Conservation (phyloP, 2,113 vertebrate species). For the Brevimyrus niger region DNA sequence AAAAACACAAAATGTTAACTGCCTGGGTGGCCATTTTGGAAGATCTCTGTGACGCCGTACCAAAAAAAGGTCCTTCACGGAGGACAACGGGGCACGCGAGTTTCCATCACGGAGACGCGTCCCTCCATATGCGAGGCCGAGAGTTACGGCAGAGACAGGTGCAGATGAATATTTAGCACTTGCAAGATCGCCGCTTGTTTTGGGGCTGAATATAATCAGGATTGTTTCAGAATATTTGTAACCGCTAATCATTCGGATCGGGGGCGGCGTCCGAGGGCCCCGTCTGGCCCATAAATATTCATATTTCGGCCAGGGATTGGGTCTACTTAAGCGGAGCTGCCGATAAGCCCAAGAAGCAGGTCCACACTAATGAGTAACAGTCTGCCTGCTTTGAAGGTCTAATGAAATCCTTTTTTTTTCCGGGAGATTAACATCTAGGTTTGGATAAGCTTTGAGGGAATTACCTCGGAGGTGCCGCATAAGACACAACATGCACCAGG, state of each 20-base stretch:
- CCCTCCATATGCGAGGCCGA: background rate
- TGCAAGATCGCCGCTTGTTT: background rate
- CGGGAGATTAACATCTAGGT: conserved; percentile 7
- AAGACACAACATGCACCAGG: background rate
- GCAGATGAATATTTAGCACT: background rate
- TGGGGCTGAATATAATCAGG: background rate
- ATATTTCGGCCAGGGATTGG: background rate
- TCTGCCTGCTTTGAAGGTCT: conserved; percentile 1
- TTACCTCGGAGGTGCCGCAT: background rate
- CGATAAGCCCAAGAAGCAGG: background rate
- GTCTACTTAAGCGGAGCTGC: background rate
- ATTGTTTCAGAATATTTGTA: conserved; percentile 17
- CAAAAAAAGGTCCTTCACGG: background rate
- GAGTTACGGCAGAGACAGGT: conserved; percentile 1
- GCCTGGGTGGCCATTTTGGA: background rate
- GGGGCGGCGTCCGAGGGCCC: background rate
- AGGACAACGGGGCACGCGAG: background rate
- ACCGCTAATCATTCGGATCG: conserved; percentile 2
- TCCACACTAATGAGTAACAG: background rate
- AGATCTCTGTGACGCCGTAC: background rate
- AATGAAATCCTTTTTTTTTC: conserved; percentile 13
- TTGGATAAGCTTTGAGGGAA: conserved; percentile 6
- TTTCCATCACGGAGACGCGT: background rate
- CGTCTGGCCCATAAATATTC: conserved; percentile 12
- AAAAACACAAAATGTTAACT: background rate